phyloP scores from a whole-genome alignment of 1,140 invertebrate species.

The Bombyx mandarina region DNA sequence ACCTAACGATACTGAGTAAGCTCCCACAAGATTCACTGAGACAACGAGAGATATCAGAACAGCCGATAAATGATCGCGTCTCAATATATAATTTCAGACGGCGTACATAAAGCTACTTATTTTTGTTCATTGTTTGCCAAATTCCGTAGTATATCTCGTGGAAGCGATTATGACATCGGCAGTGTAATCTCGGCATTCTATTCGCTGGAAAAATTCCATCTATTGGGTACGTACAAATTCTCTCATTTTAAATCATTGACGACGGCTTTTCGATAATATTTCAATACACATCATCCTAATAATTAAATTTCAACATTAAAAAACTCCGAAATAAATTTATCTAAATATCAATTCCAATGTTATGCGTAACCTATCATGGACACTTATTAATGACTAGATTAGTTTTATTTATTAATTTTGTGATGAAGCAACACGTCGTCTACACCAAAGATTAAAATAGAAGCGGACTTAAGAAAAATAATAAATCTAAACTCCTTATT shows the following conservation, averaged over 20 bases:
- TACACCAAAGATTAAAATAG: no score
- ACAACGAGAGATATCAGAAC: no score
- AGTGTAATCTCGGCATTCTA: neutral
- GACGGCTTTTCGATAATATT: no score
- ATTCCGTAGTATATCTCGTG: neutral
- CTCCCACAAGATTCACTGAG: no score
- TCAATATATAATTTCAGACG: no score
- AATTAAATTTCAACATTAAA: no score
- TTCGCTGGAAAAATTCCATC: neutral
- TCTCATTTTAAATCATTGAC: neutral
- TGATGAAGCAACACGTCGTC: neutral
- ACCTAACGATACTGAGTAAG: no score
- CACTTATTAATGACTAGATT: conserved; percentile 10
- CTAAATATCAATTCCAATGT: conserved; percentile 42
- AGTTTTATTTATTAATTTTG: neutral
- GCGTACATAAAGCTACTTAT: no score
- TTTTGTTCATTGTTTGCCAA: neutral
- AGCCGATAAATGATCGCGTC: no score
- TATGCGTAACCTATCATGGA: conserved; percentile 29
- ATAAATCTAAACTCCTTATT: no score
- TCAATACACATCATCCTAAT: no score
- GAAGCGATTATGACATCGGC: neutral
- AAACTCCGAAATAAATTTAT: conserved; percentile 16
- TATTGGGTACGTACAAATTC: neutral
- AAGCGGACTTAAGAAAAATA: no score